Evolutionary conservation across 2,888 invertebrate genomes (phyloP).

Genomic region (Teinopalpus imperialis): DNA sequence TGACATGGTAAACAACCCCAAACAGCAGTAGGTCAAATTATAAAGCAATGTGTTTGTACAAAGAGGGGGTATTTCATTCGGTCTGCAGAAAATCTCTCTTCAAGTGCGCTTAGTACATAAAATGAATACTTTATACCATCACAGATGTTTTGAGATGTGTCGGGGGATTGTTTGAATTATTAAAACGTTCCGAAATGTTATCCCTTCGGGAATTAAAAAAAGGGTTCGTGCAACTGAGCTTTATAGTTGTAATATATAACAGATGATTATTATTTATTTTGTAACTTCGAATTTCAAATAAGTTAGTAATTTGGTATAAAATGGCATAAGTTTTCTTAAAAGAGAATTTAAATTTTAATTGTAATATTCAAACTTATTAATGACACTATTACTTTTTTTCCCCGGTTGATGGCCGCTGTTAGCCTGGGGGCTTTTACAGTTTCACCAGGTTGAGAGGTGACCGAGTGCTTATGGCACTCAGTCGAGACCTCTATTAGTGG

Average conservation of each 20-base stretch:
- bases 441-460: too few species aligned
- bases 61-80: slow-evolving; percentile 31
- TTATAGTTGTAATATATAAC: slow-evolving; percentile 18
- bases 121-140: slow-evolving; percentile 35
- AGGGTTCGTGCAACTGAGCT: slow-evolving; percentile 15
- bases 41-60: slow-evolving; percentile 29
- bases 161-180: slow-evolving; percentile 24
- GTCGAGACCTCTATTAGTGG: too few species aligned
- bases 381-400: too few species aligned
- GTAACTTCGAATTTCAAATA: too few species aligned
- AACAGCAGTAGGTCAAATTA: slow-evolving; percentile 36
- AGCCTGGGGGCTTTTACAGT: too few species aligned
- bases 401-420: too few species aligned
- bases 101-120: slow-evolving; percentile 37
- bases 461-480: too few species aligned
- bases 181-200: slow-evolving; percentile 16
- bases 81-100: slow-evolving; percentile 35
- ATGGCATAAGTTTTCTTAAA: too few species aligned
- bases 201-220: slow-evolving; percentile 8
- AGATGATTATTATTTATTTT: too few species aligned
- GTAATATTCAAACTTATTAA: too few species aligned
- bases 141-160: slow-evolving; percentile 34
- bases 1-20: slow-evolving; percentile 29
- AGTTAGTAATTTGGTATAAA: too few species aligned
- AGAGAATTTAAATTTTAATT: too few species aligned